Evolutionary conservation across 2,113 vertebrate genomes (phyloP).

Genomic region (Mionectes macconnelli): DNA sequence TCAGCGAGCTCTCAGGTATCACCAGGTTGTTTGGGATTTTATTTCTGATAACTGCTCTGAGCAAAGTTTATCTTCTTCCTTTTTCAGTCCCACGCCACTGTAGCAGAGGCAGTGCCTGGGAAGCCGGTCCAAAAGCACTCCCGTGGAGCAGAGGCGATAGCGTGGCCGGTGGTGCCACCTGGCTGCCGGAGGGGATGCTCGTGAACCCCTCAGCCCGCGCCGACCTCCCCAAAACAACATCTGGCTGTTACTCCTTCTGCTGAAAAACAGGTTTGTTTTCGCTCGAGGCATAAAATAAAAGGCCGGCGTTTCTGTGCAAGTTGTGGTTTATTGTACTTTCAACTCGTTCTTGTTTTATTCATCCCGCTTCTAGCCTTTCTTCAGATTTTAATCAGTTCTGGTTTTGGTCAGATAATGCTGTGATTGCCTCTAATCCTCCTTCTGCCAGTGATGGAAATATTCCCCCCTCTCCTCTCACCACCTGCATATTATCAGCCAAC

Average conservation of each 20-base stretch:
- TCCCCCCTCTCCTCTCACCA: not conserved
- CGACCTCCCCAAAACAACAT: not conserved
- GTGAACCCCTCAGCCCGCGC: not conserved
- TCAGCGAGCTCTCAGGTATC: not conserved
- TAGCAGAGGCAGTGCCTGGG: not conserved
- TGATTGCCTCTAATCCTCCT: not conserved
- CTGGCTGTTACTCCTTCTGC: not conserved
- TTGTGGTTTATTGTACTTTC: not conserved
- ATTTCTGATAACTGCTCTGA: not conserved
- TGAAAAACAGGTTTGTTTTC: not conserved
- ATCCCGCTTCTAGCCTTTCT: not conserved
- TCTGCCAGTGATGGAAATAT: not conserved
- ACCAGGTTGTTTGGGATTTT: not conserved
- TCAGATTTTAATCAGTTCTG: not conserved
- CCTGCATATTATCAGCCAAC: not conserved
- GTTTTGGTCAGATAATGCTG: not conserved
- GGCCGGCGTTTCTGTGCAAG: not conserved
- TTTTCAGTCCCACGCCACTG: not conserved
- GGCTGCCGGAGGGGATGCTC: conserved; percentile 17
- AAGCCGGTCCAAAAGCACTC: not conserved
- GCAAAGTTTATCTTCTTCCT: not conserved
- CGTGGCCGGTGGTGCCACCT: conserved; percentile 46
- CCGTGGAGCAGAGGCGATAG: not conserved
- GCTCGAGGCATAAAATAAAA: not conserved
- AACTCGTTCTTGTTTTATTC: not conserved